Conservation (phyloP, 92 coral and sea anemone genomes). For the Anthopleura xanthogrammica region DNA sequence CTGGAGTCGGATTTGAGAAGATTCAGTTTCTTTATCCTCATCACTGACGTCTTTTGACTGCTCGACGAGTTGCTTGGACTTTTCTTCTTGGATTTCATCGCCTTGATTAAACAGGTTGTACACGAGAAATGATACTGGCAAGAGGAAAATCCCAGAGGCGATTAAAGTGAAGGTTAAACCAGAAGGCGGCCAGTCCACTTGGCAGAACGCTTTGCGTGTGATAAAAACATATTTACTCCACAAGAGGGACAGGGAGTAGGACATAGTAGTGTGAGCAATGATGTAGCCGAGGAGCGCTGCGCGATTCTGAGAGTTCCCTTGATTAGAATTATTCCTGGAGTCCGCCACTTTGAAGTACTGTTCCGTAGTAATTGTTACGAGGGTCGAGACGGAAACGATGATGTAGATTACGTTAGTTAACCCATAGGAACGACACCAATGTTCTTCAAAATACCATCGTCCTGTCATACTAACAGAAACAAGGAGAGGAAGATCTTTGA, state of each 20-base stretch:
- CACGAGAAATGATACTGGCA: conserved; percentile 80
- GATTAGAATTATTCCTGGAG: not conserved
- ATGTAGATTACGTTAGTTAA: conserved; percentile 96
- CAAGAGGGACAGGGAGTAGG: conserved; percentile 86
- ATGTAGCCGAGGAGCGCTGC: conserved; percentile 84
- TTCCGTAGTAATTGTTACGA: conserved; percentile 90
- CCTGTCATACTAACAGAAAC: conserved; percentile 77
- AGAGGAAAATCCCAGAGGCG: conserved; percentile 70
- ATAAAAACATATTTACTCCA: conserved; percentile 99
- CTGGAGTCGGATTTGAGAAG: conserved; percentile 80
- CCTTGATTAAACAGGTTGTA: conserved; percentile 68
- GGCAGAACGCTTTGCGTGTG: conserved; percentile 96
- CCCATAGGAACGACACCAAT: conserved; percentile 97
- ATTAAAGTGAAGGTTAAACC: conserved; percentile 72
- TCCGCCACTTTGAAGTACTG: conserved; percentile 70
- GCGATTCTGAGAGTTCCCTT: conserved; percentile 37
- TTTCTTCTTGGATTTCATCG: conserved; percentile 50
- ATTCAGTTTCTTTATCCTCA: conserved; percentile 21
- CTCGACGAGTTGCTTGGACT: not conserved
- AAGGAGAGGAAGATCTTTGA: conserved; percentile 89
- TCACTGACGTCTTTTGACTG: conserved; percentile 9
- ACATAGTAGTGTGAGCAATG: conserved; percentile 94
- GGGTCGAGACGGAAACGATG: conserved; percentile 93
- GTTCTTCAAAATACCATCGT: conserved; percentile 96
- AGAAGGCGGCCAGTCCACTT: conserved; percentile 94